These are phyloP conservation scores for Pachypanchax playfairii DNA, from an alignment of 2,113 vertebrate species.

Conservation along the genomic window DNA sequence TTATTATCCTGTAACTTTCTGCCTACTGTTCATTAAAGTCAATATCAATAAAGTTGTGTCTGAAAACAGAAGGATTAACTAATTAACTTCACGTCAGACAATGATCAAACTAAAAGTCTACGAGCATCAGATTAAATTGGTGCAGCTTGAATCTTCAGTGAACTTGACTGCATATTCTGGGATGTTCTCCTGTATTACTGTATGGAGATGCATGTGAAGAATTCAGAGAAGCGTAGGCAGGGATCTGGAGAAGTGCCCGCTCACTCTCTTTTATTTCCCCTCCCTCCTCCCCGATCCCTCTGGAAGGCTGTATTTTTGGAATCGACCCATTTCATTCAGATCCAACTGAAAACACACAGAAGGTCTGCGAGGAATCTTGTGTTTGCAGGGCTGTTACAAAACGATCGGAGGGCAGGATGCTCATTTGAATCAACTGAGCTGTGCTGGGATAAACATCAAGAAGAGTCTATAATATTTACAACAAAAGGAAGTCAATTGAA, in stretches of 20 bases:
- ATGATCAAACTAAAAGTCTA: too few species aligned
- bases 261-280: conserved; percentile 31
- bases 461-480: neutral
- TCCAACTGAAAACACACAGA: conserved; percentile 61
- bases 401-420: conserved; percentile 5
- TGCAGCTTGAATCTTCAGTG: neutral
- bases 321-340: conserved; percentile 63
- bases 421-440: conserved; percentile 7
- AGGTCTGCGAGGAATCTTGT: conserved; percentile 45
- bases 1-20: conserved; percentile 6
- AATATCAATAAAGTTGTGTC: neutral
- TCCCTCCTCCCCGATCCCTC: conserved; percentile 22
- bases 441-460: neutral
- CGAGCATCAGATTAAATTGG: neutral
- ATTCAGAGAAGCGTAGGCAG: conserved; percentile 50
- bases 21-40: neutral
- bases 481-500: conserved; percentile 1
- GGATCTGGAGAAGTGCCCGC: conserved; percentile 44
- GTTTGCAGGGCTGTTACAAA: conserved; percentile 45
- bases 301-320: conserved; percentile 71
- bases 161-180: conserved; percentile 1
- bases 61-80: too few species aligned
- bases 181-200: conserved; percentile 24
- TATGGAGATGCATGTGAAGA: conserved; percentile 45
- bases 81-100: too few species aligned